A percentile compares a stretch with the other conserved stretches of the same genome.
These are phyloP conservation scores for fruit fly (Drosophila melanogaster) DNA, from an alignment of 1,140 invertebrate genomes.

Conservation along the genomic window DNA sequence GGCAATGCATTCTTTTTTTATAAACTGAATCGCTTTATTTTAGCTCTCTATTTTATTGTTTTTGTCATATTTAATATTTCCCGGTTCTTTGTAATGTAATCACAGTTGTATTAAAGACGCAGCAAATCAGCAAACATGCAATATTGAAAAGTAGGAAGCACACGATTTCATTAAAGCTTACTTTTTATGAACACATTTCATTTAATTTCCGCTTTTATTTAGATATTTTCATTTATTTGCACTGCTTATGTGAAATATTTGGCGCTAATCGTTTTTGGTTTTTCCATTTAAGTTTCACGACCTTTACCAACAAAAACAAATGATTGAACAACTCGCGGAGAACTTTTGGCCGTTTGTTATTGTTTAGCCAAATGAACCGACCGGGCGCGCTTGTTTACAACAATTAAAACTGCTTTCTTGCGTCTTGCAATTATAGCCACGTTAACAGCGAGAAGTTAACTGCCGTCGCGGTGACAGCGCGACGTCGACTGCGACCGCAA, in stretches of 20 bases:
- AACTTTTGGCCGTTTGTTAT: conserved; percentile 15
- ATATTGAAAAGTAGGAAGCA: conserved; percentile 62
- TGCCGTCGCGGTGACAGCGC: conserved; percentile 45
- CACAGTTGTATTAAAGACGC: neutral
- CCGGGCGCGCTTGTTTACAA: conserved; percentile 73
- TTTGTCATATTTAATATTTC: neutral
- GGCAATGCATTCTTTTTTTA: no score
- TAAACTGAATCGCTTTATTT: no score
- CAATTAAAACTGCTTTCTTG: conserved; percentile 71
- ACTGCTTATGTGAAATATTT: neutral
- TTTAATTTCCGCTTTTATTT: neutral
- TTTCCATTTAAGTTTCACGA: conserved; percentile 27
- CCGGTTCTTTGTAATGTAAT: neutral
- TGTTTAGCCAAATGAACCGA: conserved; percentile 51
- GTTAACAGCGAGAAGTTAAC: conserved; percentile 59
- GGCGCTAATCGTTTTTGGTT: neutral
- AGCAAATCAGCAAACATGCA: conserved; percentile 22
- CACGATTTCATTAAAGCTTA: conserved; percentile 4
- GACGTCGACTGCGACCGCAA: conserved; percentile 33
- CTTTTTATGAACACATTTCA: neutral
- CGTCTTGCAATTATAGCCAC: conserved; percentile 71
- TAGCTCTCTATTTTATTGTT: no score
- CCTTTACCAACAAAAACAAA: conserved; percentile 49
- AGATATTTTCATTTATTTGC: conserved; percentile 10
- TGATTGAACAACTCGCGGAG: conserved; percentile 27